Evolutionary conservation across 92 coral and sea anemone genomes (phyloP), one percentile per base, ranked within the genome.

Genomic region (Epizoanthus stellaris): DNA sequence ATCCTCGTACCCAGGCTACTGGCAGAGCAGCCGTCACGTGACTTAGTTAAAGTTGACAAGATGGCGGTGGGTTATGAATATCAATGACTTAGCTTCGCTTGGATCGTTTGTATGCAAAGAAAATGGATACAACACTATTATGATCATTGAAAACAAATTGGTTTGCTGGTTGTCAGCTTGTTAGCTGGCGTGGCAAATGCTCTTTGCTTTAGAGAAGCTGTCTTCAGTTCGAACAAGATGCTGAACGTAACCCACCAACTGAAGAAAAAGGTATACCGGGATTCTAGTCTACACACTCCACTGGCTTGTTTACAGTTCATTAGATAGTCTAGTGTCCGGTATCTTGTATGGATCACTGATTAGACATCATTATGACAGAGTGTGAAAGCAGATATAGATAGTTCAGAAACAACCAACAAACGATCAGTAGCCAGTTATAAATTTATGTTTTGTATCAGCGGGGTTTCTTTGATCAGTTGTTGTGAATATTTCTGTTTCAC

Each of bases 211-310:
- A 62, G 17, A 4, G 30, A 77, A 81, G 54, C 75, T 77, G 52
- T 39, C 12, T 13, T 39, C 30, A 34, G 64, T 76, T 40, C 56
- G 86, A 59, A 72, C 49, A 65, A 66, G 71, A 82, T 65, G 98
- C 82, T 94, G 81, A 93, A 96, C 87, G 95, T 94, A 23, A 91
- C 94, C 3, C 97, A 96, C 60, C 98, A 94, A 81, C 93, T 96
- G 6, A 92, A 90, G 89, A 94, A 94, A 85, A 96, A 92, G 98
- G 98, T 96, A 86, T 75, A 87, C 17, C 34, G 16, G 75, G 49
- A 16, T n/a, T n/a, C n/a, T n/a, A n/a, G n/a, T n/a, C n/a, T n/a
- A n/a, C n/a, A n/a, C n/a, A n/a, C n/a, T n/a, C 21, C 21, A 63
- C 7, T 59, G 30, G 56, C 38, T 53, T 25, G 67, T 75, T 58